Evolutionary conservation across 2,113 vertebrate genomes (phyloP).

Genomic region (Azemiops feae): DNA sequence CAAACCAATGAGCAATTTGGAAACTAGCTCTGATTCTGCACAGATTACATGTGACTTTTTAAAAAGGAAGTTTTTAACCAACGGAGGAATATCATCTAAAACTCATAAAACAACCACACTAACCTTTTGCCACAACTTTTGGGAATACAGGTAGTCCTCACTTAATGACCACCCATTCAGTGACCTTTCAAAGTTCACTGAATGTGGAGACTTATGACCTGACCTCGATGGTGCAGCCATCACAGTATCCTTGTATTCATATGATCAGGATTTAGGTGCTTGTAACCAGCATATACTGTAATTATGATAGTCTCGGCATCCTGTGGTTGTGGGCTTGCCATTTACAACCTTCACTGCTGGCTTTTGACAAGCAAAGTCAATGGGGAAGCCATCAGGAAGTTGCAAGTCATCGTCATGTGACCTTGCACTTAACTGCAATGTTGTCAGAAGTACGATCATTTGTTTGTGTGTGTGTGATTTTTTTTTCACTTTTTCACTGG

Average conservation of each 20-base stretch:
- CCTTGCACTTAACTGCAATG: background rate
- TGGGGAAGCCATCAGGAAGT: background rate
- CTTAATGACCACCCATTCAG: background rate
- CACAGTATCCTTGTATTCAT: background rate
- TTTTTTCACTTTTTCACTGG: background rate
- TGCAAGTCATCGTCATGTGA: background rate
- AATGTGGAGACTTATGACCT: background rate
- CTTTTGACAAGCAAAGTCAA: background rate
- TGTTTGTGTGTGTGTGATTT: no score
- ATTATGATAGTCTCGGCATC: background rate
- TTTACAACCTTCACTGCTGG: background rate
- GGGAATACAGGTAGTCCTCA: background rate
- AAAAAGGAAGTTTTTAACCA: background rate
- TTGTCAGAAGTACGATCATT: background rate
- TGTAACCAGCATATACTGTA: background rate
- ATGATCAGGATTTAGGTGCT: background rate
- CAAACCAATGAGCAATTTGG: background rate
- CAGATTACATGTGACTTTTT: background rate
- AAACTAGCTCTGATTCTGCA: background rate
- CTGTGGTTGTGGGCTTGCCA: fast-evolving
- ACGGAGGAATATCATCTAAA: background rate
- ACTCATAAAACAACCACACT: background rate
- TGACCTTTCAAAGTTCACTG: background rate
- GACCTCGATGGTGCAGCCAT: background rate
- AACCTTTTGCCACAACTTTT: background rate